Evolutionary conservation across 2,888 invertebrate genomes (phyloP).

Genomic region (Eutolmus rufibarbis): DNA sequence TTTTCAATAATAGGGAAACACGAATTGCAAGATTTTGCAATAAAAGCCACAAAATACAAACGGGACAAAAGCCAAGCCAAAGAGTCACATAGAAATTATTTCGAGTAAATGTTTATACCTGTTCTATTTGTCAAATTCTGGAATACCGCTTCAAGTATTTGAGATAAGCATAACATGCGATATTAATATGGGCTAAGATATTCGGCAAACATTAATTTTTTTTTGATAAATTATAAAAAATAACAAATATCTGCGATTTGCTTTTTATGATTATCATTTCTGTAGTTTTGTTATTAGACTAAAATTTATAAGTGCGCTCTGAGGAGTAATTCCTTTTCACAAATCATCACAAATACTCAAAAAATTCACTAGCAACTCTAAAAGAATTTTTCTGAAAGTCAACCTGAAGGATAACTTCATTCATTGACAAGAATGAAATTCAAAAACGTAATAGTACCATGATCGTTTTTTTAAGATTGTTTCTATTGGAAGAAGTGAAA

Average conservation of each 20-base stretch:
- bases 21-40: constrained; percentile 5
- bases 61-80: not conserved
- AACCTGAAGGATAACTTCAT: no score
- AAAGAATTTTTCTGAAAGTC: no score
- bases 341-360: no score
- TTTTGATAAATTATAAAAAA: not conserved
- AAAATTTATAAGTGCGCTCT: no score
- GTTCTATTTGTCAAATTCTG: not conserved
- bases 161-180: not conserved
- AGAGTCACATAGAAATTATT: not conserved
- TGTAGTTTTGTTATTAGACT: no score
- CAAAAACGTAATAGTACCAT: no score
- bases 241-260: not conserved
- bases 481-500: no score
- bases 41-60: constrained; percentile 14
- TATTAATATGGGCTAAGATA: not conserved
- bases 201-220: not conserved
- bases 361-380: no score
- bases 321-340: no score
- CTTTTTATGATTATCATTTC: no score
- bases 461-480: no score
- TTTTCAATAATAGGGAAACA: constrained; percentile 33
- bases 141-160: not conserved
- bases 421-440: no score
- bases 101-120: not conserved